These are phyloP conservation scores for Cryptoprocta ferox DNA, from an alignment of 2,797 vertebrate species.

Conservation along the genomic window DNA sequence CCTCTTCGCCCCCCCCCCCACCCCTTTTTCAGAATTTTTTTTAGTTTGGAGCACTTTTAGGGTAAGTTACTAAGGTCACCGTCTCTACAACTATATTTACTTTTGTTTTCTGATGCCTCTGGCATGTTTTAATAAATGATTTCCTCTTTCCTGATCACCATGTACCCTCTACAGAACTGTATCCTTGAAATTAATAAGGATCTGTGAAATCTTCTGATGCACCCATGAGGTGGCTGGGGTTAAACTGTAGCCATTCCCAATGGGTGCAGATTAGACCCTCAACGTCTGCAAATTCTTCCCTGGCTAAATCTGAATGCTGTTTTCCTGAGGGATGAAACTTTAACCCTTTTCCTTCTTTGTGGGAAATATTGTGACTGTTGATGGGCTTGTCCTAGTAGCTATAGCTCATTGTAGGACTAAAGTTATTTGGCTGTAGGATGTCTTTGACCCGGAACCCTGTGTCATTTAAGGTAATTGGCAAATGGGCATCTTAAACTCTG, in stretches of 20 bases:
- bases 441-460: neutral
- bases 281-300: neutral
- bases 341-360: neutral
- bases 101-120: conserved; percentile 50
- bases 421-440: neutral
- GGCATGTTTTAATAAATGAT: conserved; percentile 24
- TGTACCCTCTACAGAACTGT: neutral
- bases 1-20: fast-evolving
- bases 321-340: neutral
- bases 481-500: neutral
- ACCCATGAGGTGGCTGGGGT: neutral
- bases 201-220: neutral
- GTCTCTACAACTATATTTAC: conserved; percentile 51
- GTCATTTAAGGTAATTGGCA: neutral
- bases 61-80: conserved; percentile 1
- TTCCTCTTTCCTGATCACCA: neutral
- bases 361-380: neutral
- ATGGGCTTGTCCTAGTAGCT: neutral
- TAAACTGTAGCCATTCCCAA: neutral
- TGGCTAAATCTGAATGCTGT: neutral
- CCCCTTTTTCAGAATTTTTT: neutral
- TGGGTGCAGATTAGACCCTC: neutral
- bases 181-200: neutral
- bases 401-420: neutral
- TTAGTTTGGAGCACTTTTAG: conserved; percentile 50